Conservation (phyloP, 2,113 vertebrate species). For the Dasypus novemcinctus region DNA sequence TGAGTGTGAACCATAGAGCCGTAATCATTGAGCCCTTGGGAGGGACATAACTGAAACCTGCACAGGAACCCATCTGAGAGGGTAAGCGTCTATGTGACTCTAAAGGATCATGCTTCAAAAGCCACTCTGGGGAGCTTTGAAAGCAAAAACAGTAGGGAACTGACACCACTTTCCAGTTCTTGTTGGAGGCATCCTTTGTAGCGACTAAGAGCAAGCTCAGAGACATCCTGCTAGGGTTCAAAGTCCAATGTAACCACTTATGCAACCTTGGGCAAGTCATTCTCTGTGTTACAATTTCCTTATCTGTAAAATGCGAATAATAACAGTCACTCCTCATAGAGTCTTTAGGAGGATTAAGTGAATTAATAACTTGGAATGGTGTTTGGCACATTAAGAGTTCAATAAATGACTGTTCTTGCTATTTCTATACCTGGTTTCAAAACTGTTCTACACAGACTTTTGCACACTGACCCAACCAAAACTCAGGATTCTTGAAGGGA, state of each 20-base stretch:
- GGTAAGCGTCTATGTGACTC: not conserved
- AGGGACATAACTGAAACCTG: not conserved
- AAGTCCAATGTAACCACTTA: not conserved
- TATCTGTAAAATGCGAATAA: not conserved
- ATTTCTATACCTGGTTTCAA: not conserved
- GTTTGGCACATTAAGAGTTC: not conserved
- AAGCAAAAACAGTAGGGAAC: not conserved
- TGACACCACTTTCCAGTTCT: not conserved
- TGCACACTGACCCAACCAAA: not conserved
- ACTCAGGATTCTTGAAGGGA: not conserved
- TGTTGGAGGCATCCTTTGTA: not conserved
- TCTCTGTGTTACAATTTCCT: not conserved
- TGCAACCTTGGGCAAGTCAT: not conserved
- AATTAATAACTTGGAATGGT: conserved; percentile 8
- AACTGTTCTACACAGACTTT: not conserved
- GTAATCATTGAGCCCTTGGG: not conserved
- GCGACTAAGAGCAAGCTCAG: not conserved
- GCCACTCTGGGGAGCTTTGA: not conserved
- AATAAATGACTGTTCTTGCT: not conserved
- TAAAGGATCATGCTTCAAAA: not conserved
- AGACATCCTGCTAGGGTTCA: not conserved
- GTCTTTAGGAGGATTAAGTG: not conserved
- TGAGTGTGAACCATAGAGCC: not conserved
- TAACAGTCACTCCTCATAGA: not conserved
- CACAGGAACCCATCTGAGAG: not conserved